Evolutionary conservation across 2,113 vertebrate genomes (phyloP).

Genomic region (Notarius quadriscutis): DNA sequence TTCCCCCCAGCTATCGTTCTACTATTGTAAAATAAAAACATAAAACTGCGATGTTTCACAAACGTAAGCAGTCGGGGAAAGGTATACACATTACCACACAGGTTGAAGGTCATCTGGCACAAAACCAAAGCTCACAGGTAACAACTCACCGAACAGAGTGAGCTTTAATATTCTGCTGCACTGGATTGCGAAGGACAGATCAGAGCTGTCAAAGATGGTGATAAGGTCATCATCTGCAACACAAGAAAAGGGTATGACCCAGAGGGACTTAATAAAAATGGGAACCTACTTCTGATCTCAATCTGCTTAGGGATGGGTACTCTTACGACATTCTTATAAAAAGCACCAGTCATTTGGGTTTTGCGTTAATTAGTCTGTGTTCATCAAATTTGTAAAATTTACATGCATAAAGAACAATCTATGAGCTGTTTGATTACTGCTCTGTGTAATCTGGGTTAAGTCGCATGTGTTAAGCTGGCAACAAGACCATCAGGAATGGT

Average conservation of each 20-base stretch:
- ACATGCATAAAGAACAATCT: not conserved
- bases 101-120: not conserved
- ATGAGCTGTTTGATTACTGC: not conserved
- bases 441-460: not conserved
- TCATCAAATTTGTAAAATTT: not conserved
- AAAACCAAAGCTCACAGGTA: not conserved
- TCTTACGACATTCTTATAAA: not conserved
- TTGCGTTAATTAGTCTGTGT: not conserved
- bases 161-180: constrained; percentile 99
- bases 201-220: constrained; percentile 99
- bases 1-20: not conserved
- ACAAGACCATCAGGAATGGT: not conserved
- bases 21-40: not conserved
- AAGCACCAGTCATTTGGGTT: not conserved
- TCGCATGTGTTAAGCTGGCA: not conserved
- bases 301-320: not conserved
- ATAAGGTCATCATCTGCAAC: constrained; percentile 94
- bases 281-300: not conserved
- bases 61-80: not conserved
- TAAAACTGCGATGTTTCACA: not conserved
- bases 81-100: not conserved
- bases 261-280: not conserved
- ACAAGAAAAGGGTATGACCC: not conserved
- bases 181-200: constrained; percentile 97
- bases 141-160: constrained; percentile 55